Base-by-base conservation (phyloP, 2,888 invertebrate species). In the Polydrusus cervinus region DNA sequence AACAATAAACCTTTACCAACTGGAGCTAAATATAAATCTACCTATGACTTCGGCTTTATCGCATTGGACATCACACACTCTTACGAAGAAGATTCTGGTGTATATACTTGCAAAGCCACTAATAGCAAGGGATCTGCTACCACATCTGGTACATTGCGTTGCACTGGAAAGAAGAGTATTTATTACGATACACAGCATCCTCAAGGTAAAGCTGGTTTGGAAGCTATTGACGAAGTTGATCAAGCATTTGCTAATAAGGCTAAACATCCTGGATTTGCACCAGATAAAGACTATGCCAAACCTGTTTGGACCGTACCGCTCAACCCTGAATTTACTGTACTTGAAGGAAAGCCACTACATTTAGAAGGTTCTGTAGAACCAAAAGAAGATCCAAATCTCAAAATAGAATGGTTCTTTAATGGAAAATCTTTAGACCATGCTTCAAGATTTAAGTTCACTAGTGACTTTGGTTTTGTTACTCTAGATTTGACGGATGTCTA, bases 401-500 rank as follows among this genome's bases (percentile, higher is more conserved):
- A 93, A 84, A 93, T 97, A 79, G 97, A 97, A 88, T 97, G 97
- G 97, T 97, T 94, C 87, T 95, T 97, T 85, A 97, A 97, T 85
- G 96, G 97, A 62, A 96, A 96, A 88, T 90, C 93, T 40, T 87
- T 97, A 61, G 94, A 94, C 80, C 94, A 96, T 85, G 96, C 94
- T 75, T 94, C 97, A 2, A 90, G 97, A 79, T 97, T 97, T 86
- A 97, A 97, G 86, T 93, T 97, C 85, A 96, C 95, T 0, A 95
- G 94, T 84, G 99, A 99, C 84, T 98, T 98, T 86, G 99, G 99
- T 67, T 98, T 97, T 85, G 98, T 98, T 6, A 96, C 97, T 3
- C 89, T 99, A 81, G 98, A 98, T 86, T 89, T 99, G 65, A 94
- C 93, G 20, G 97, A 97, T 85, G 95, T 95, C 0, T 96, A 97